These are phyloP conservation scores for Conus ventricosus DNA, from an alignment of 1,140 invertebrate species.

Conservation along the genomic window DNA sequence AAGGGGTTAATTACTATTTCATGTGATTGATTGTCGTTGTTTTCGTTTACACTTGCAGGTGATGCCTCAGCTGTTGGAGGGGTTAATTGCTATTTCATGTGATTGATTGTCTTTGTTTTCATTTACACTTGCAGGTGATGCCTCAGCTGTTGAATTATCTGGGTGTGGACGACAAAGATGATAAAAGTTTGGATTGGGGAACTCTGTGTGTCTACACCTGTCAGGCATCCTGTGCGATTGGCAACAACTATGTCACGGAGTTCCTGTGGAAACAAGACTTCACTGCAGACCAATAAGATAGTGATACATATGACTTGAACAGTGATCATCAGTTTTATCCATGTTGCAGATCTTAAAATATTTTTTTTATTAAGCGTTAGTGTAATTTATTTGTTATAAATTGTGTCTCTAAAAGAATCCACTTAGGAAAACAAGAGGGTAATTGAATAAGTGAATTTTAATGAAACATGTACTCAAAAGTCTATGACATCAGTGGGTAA, in stretches of 20 bases:
- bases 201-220: conserved; percentile 91
- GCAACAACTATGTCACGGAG: conserved; percentile 81
- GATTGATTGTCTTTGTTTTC: not conserved
- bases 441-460: too few species aligned
- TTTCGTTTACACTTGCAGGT: conserved; percentile 78
- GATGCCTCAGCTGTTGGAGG: conserved; percentile 93
- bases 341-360: too few species aligned
- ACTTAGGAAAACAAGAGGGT: too few species aligned
- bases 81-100: too few species aligned
- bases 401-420: too few species aligned
- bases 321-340: too few species aligned
- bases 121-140: conserved; percentile 82
- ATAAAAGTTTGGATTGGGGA: conserved; percentile 92
- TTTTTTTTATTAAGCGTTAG: too few species aligned
- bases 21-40: not conserved
- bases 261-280: conserved; percentile 87
- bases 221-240: conserved; percentile 82
- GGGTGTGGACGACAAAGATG: conserved; percentile 80
- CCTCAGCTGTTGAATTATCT: conserved; percentile 88
- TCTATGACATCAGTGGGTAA: too few species aligned
- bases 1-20: conserved; percentile 66
- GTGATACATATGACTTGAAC: too few species aligned
- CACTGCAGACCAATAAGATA: not conserved
- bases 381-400: too few species aligned
- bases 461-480: too few species aligned